These are phyloP conservation scores for Temnothorax nylanderi DNA, from an alignment of 1,140 invertebrate species.

Conservation along the genomic window DNA sequence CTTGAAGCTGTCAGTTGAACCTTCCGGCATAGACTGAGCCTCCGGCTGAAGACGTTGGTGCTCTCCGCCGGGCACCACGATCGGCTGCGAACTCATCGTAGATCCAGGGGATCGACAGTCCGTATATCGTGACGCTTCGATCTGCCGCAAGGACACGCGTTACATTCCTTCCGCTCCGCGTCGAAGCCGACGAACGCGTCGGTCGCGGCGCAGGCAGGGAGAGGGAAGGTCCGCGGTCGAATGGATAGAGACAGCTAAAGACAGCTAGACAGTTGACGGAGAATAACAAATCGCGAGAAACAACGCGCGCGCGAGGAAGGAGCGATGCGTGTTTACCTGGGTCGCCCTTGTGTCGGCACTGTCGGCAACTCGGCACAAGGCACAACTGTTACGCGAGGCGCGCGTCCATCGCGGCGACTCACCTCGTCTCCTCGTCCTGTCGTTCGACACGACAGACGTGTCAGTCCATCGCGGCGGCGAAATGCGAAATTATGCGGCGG, in stretches of 20 bases:
- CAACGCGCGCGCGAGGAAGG: neutral
- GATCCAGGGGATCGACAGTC: neutral
- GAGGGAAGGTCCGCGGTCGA: too few species aligned
- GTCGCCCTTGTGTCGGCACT: too few species aligned
- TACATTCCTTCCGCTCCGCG: neutral
- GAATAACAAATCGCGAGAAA: too few species aligned
- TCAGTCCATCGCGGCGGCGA: constrained; percentile 23
- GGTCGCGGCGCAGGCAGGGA: too few species aligned
- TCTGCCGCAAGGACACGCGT: neutral
- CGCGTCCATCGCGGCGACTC: neutral
- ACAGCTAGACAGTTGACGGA: too few species aligned
- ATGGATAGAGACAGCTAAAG: too few species aligned
- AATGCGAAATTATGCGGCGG: constrained; percentile 18
- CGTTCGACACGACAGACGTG: constrained; percentile 14
- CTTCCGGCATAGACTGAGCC: constrained; percentile 78
- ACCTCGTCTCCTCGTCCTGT: neutral
- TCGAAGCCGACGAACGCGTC: neutral
- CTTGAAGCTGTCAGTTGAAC: constrained; percentile 76
- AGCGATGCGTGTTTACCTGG: neutral
- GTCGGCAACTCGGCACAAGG: too few species aligned
- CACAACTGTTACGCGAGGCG: too few species aligned
- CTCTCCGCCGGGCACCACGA: constrained; percentile 83
- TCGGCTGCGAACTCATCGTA: constrained; percentile 82
- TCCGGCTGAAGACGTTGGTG: constrained; percentile 77
- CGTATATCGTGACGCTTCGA: neutral